Evolutionary conservation across 1,140 invertebrate genomes (phyloP), one percentile per base, ranked within the genome.

Genomic region (Drosophila ironensis): DNA sequence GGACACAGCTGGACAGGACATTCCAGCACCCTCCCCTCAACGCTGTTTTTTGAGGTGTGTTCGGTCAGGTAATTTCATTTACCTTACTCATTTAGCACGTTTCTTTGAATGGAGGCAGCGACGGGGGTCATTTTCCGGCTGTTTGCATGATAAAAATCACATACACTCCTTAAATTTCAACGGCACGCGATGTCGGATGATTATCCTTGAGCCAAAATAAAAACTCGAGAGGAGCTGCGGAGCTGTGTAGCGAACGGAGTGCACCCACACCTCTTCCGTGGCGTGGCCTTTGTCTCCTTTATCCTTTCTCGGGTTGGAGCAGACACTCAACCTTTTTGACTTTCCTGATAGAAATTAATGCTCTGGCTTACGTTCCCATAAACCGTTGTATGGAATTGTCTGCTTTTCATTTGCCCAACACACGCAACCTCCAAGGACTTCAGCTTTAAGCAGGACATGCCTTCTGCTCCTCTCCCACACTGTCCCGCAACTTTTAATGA

Each of bases 61-160:
- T 80, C 74, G 52, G 40, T 77, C 78, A 70, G 71, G 82, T 88
- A 78, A 84, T 88, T 88, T 78, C 66, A 77, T 87, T 87, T 84
- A 82, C 77, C 67, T 75, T 87, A 75, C 78, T 88, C 84, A 88
- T 88, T 88, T 84, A 72, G 68, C 77, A 84, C 86, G 37, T 56
- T 86, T 74, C 70, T 66, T 66, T 63, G 48, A 27, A 8, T 17
- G 45, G 33, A 38, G 24, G 47, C 37, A 45, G 20, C 30, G 48
- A 37, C 25, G 44, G 37, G 44, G 70, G 51, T 71, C 74, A 67
- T 75, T 80, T 88, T 84, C 66, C 72, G 82, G 78, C 74, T 81
- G 81, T 72, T 80, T 80, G 76, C 80, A 89, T 89, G 87, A 89
- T 89, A 89, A 89, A 89, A 89, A 89, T 89, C 87, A 89, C 87